Evolutionary conservation across 2,888 invertebrate genomes (phyloP), one percentile per base, ranked within the genome.

Genomic region (Megaustenia siamemsis): DNA sequence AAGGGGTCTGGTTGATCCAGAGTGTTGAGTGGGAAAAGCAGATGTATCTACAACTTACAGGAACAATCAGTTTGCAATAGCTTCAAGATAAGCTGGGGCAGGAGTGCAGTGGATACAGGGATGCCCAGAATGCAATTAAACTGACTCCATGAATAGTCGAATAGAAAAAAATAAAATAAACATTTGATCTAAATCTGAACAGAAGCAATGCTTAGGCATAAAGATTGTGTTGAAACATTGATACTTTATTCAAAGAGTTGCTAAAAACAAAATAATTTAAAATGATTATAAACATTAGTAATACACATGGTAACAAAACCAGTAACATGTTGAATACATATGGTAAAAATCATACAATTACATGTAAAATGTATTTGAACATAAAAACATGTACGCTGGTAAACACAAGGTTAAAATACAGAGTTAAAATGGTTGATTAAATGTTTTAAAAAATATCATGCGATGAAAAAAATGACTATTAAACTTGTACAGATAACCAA

Each of bases 201-300:
- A n/a, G n/a, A n/a, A n/a, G n/a, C n/a, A n/a, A n/a, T n/a, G n/a
- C n/a, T n/a, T n/a, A n/a, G n/a, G n/a, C n/a, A n/a, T n/a, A n/a
- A n/a, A n/a, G n/a, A n/a, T n/a, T n/a, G n/a, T 80, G 80, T 68
- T 68, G 68, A 69, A 80, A 80, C 80, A 80, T 78, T 78, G 66
- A 80, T 69, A 80, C 80, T 80, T 80, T 68, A 80, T 80, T 80
- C 49, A 79, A 79, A 69, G 45, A 79, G 68, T 80, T 68, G 45
- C 69, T 68, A 80, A 69, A 80, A 80, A 80, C 66, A 49, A 68
- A 68, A 66, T 66, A 66, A 66, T 45, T 49, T 60, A 80, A 80
- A 80, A 68, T 21, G 43, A 49, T 68, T 28, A 35, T 49, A 28
- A 49, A 80, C 21, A 35, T 28, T 38, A 68, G 32, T 24, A 49